These are phyloP conservation scores for Ophion costatus DNA, from an alignment of 2,888 invertebrate genomes.

Conservation along the genomic window DNA sequence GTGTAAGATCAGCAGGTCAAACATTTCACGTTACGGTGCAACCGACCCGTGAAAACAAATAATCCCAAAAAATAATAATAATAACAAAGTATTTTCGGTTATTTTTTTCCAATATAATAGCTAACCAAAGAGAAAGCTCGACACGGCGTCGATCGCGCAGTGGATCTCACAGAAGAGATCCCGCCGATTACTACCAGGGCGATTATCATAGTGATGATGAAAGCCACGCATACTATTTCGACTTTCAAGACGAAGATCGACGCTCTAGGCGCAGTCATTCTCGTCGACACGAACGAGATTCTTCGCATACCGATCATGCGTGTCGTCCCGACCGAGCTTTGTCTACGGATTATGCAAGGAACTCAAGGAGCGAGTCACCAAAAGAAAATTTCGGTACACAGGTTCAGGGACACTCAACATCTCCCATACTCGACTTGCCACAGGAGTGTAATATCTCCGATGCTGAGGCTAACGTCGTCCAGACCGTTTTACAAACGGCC, in stretches of 20 bases:
- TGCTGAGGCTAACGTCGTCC: not conserved
- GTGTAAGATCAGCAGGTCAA: too few relatives aligned
- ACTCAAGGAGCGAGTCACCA: too few relatives aligned
- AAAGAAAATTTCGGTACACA: too few relatives aligned
- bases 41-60: too few relatives aligned
- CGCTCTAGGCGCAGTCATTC: conserved; percentile 10
- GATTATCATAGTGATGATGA: conserved; percentile 1
- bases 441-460: conserved; percentile 1
- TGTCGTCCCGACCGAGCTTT: not conserved
- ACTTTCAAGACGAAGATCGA: not conserved
- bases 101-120: too few relatives aligned
- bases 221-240: not conserved
- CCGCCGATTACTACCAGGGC: not conserved
- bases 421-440: too few relatives aligned
- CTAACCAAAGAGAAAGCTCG: not conserved
- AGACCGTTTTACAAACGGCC: not conserved
- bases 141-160: not conserved
- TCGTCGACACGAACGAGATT: conserved; percentile 3
- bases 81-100: too few relatives aligned
- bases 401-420: too few relatives aligned
- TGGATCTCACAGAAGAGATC: conserved; percentile 9
- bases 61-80: too few relatives aligned
- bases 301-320: conserved; percentile 3
- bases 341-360: too few relatives aligned
- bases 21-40: too few relatives aligned